Percentiles rank a stretch among this genome's conserved stretches.
Evolutionary conservation across 2,113 vertebrate genomes (phyloP).

Genomic region (rat (Rattus norvegicus)): DNA sequence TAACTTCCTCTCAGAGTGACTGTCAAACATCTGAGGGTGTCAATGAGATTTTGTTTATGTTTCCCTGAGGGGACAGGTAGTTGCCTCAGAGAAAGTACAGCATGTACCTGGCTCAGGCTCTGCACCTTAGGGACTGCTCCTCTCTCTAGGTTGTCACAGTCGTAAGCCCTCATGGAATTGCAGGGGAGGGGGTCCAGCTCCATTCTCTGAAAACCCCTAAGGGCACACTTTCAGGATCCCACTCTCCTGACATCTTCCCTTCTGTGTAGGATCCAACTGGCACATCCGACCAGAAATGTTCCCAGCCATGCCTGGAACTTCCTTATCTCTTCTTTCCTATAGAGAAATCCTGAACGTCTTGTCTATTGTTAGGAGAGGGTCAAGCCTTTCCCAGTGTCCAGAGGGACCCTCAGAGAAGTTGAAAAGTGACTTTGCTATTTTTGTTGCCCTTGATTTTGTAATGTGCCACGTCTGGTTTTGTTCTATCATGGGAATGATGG

Average conservation of each 20-base stretch:
- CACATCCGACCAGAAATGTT: background rate
- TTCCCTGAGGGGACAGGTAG: background rate
- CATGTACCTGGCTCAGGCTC: background rate
- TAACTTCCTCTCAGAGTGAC: background rate
- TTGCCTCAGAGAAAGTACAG: background rate
- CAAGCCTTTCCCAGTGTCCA: background rate
- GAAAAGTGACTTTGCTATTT: constrained; percentile 2
- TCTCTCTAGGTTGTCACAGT: background rate
- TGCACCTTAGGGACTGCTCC: background rate
- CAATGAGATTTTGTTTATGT: background rate
- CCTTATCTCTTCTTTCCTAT: background rate
- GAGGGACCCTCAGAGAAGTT: background rate
- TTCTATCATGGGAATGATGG: background rate
- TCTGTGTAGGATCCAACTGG: background rate
- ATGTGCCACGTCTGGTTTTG: background rate
- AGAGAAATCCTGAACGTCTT: background rate
- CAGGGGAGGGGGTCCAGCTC: background rate
- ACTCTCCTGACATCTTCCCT: background rate
- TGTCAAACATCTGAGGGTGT: background rate
- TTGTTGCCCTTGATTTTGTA: background rate
- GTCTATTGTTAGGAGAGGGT: background rate
- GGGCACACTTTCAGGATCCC: background rate
- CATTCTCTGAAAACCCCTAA: background rate
- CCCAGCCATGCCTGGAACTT: background rate
- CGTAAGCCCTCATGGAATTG: background rate